These are phyloP conservation scores for Ceratina japonica DNA, from an alignment of 1,140 invertebrate genomes.

Conservation along the genomic window DNA sequence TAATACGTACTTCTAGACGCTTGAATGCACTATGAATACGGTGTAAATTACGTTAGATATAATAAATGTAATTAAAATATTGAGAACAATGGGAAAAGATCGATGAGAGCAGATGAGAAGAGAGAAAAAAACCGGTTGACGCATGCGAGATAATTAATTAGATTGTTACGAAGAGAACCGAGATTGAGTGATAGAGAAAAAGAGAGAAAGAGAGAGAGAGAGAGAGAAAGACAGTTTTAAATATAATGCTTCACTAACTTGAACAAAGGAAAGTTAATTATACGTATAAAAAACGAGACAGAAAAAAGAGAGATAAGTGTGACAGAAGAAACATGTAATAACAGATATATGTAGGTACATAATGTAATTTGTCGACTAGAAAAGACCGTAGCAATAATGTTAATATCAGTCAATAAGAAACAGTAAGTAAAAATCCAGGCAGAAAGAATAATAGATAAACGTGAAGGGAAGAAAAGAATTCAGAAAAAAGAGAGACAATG, in stretches of 20 bases:
- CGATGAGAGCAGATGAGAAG: slow-evolving; percentile 7
- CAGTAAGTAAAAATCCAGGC: slow-evolving; percentile 58
- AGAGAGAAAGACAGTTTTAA: no score
- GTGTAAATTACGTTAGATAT: slow-evolving; percentile 10
- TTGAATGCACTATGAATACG: slow-evolving; percentile 39
- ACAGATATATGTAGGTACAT: no score
- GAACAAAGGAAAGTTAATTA: neutral
- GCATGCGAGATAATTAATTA: slow-evolving; percentile 34
- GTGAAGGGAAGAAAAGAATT: slow-evolving; percentile 62
- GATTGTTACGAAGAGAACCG: neutral
- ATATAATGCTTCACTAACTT: slow-evolving; percentile 11
- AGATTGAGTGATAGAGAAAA: neutral
- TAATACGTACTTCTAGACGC: slow-evolving; percentile 11
- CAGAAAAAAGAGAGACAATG: slow-evolving; percentile 70
- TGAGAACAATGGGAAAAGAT: slow-evolving; percentile 14
- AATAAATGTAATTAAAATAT: slow-evolving; percentile 16
- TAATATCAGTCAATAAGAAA: slow-evolving; percentile 40
- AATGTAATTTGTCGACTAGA: slow-evolving; percentile 41
- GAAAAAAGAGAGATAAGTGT: neutral
- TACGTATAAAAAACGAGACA: slow-evolving; percentile 7
- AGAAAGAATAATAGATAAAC: slow-evolving; percentile 55
- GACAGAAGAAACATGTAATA: neutral
- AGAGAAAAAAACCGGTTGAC: slow-evolving; percentile 1
- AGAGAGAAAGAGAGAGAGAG: neutral
- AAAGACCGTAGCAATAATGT: slow-evolving; percentile 40